Base-by-base conservation (phyloP, 1,140 invertebrate genomes). In the Pinna nobilis region DNA sequence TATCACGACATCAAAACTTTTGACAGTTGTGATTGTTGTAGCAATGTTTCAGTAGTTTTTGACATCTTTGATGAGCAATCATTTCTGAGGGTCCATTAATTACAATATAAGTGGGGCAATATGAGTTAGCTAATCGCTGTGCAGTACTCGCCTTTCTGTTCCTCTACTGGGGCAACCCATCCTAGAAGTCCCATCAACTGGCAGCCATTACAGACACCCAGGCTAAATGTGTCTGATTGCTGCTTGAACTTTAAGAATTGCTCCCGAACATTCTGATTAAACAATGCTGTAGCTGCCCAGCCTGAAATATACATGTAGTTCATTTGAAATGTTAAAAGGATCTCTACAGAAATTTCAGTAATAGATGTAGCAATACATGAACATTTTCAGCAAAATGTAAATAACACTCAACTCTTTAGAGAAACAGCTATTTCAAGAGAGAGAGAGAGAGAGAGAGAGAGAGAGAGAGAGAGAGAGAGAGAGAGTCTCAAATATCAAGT, bases 181-280 rank as follows among this genome's bases (percentile, higher is more conserved):
- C 90, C 90, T 7, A 92, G 82, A 15, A 97, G 88, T 32, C 94
- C 94, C 95, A 99, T 96, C 47, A 99, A 87, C 84, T 99, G 98
- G 84, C 97, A 99, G 1, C 98, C 98, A 90, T 99, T 99, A 85
- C 98, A 99, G 11, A 99, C 95, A 47, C 98, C 98, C 51, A 99
- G 92, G 76, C 96, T 98, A 86, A 99, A 99, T 0, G 96, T 98
- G 84, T 98, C 93, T 2, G 89, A 77, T 25, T 96, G 91, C 9
- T 87, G 82, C 47, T 91, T 87, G 89, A 98, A 98, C 67, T 91
- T 88, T 35, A 92, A 86, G 51, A 98, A 93, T 82, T 97, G 95
- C 28, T 92, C 89, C 64, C 92, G 92, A 4, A 94, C 77, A 18
- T 80, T 82, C 28, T 89, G 82, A 86, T 94, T 91, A 86, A 96